A percentile compares a stretch with the other conserved stretches of the same genome.
phyloP scores from a whole-genome alignment of 2,113 vertebrate genomes.

The Artemisiospiza belli region DNA sequence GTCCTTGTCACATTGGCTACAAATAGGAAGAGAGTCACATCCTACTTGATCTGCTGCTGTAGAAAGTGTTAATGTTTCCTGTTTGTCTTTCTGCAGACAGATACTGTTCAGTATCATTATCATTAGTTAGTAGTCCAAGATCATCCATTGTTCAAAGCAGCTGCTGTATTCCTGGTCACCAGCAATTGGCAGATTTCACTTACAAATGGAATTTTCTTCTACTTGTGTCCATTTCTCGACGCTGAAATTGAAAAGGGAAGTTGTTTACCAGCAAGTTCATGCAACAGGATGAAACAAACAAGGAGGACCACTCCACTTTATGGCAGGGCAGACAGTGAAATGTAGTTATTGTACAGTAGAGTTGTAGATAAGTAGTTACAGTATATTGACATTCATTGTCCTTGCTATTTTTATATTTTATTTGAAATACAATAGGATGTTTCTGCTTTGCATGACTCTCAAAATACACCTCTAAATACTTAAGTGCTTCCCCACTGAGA shows the following conservation, averaged over 20 bases:
- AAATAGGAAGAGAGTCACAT: neutral
- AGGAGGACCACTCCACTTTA: neutral
- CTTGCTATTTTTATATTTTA: neutral
- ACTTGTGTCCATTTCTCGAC: constrained; percentile 93
- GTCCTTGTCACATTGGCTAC: neutral
- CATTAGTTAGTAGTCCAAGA: neutral
- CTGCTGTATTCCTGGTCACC: neutral
- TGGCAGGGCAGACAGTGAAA: neutral
- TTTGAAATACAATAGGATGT: neutral
- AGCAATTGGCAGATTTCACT: neutral
- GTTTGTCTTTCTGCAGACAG: neutral
- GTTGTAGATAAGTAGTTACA: neutral
- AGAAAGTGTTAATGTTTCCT: neutral
- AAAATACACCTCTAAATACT: neutral
- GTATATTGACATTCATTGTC: neutral
- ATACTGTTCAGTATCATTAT: neutral
- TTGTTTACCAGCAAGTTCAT: neutral
- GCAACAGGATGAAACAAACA: neutral
- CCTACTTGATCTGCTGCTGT: neutral
- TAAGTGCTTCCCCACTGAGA: neutral
- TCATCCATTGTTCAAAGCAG: neutral
- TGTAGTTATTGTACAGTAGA: neutral
- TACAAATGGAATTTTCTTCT: constrained; percentile 96
- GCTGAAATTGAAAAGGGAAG: constrained; percentile 78
- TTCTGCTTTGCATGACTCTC: neutral